Base-by-base conservation (phyloP, 1,140 invertebrate species). In the Microplitis mediator region DNA sequence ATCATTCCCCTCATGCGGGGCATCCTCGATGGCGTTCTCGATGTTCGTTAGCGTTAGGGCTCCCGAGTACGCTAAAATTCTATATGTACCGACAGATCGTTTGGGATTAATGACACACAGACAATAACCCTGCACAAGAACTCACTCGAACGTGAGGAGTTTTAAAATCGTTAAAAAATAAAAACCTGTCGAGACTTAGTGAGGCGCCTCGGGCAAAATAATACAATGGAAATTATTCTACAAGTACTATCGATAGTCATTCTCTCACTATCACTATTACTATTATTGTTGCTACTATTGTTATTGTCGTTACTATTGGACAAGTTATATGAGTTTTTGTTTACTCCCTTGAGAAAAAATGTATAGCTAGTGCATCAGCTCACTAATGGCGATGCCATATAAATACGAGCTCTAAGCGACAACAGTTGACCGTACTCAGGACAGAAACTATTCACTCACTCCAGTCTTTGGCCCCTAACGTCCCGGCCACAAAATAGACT, bases 91-190 rank as follows among this genome's bases (percentile, higher is more conserved):
- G 75, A 61, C 74, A 74, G 74, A 75, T 72, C 74, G 75, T 76
- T 75, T 74, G 69, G 71, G 72, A 78, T 79, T 78, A 81, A 81
- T 78, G 79, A 70, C 76, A 74, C 39, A 8, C 72, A 75, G 76
- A 45, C 61, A 63, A 63, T 56, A 71, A 14, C 39, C 61, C 4
- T 14, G 13, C 4, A 9, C 35, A 5, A 13, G n/a, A 45, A 5
- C 11, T 6, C 6, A 45, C 23, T 23, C 23, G 39, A 45, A 45
- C 39, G 5, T 35, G 34, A 4, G 14, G 6, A n/a, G 31, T 16
- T 11, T 50, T 65, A 9, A 32, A 65, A 65, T 65, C 16, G 31
- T 31, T 65, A 13, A 52, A 45, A 45, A 45, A 9, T 16, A 51
- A 50, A 52, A 50, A 36, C 62, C 13, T 45, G 31, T 50, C 63